These are phyloP conservation scores for Pseudorasbora parva DNA, from an alignment of 2,113 vertebrate genomes.

Conservation along the genomic window DNA sequence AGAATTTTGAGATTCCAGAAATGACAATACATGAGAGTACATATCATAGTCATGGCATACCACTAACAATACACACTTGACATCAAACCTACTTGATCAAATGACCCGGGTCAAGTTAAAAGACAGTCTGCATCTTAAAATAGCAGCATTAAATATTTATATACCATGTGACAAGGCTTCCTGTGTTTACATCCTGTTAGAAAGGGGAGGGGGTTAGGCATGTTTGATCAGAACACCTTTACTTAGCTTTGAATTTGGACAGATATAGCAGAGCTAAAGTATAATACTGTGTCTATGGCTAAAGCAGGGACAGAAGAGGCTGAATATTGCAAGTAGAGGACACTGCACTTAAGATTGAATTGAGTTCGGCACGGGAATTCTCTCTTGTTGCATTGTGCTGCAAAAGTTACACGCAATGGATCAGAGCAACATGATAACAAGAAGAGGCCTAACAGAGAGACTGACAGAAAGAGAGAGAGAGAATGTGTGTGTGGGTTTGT, in stretches of 20 bases:
- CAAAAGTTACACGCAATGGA: constrained; percentile 2
- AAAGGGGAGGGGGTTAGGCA: neutral
- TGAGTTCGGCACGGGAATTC: neutral
- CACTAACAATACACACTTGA: constrained; percentile 5
- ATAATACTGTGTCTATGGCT: neutral
- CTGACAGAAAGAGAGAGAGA: neutral
- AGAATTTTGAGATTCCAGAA: neutral
- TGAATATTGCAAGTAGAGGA: neutral
- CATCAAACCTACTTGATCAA: neutral
- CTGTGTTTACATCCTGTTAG: constrained; percentile 21
- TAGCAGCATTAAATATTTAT: constrained; percentile 20
- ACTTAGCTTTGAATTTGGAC: neutral
- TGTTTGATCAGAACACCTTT: neutral
- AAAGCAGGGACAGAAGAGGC: neutral
- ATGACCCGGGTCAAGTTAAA: neutral
- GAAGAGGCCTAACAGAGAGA: neutral
- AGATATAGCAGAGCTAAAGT: neutral
- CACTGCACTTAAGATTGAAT: neutral
- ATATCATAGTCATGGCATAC: neutral
- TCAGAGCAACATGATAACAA: constrained; percentile 18
- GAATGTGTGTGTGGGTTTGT: neutral
- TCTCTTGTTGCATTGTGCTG: constrained; percentile 13
- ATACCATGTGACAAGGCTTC: constrained; percentile 34
- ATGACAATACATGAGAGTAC: no score
- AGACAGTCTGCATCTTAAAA: neutral